These are phyloP conservation scores for Tortricodes alternella DNA, from an alignment of 2,888 invertebrate species.

Conservation along the genomic window DNA sequence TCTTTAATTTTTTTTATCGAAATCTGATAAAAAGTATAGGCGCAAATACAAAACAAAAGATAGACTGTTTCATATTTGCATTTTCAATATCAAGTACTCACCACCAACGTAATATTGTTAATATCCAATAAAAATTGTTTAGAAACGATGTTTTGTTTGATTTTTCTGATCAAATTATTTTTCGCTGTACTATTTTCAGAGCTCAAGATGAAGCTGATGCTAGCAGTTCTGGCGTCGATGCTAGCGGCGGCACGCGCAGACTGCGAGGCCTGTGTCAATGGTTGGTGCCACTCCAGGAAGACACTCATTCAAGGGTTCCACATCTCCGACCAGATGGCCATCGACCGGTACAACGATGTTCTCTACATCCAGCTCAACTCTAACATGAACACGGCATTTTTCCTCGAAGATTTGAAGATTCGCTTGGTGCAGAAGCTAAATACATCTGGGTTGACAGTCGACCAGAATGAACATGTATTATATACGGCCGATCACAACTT, in stretches of 20 bases:
- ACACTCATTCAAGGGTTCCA: background rate
- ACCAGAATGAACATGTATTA: background rate
- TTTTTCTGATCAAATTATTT: too few relatives aligned
- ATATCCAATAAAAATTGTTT: too few relatives aligned
- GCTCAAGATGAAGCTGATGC: background rate
- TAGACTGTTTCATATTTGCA: too few relatives aligned
- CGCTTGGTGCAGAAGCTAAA: background rate
- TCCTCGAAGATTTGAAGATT: background rate
- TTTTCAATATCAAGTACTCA: too few relatives aligned
- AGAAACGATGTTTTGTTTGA: too few relatives aligned
- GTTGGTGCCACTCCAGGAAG: background rate
- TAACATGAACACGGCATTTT: background rate
- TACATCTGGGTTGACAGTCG: background rate
- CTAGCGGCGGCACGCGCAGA: background rate
- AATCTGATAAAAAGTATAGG: too few relatives aligned
- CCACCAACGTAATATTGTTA: too few relatives aligned
- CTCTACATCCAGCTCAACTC: constrained; percentile 4
- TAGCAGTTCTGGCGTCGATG: background rate
- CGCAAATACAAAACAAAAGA: too few relatives aligned
- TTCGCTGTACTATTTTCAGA: too few relatives aligned
- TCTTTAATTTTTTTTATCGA: too few relatives aligned
- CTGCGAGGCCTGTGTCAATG: constrained; percentile 16
- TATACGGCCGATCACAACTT: background rate
- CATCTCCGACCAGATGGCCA: constrained; percentile 5
- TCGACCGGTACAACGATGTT: constrained; percentile 6